Conservation (phyloP, 2,113 vertebrate species). For the Scatophagus argus region DNA sequence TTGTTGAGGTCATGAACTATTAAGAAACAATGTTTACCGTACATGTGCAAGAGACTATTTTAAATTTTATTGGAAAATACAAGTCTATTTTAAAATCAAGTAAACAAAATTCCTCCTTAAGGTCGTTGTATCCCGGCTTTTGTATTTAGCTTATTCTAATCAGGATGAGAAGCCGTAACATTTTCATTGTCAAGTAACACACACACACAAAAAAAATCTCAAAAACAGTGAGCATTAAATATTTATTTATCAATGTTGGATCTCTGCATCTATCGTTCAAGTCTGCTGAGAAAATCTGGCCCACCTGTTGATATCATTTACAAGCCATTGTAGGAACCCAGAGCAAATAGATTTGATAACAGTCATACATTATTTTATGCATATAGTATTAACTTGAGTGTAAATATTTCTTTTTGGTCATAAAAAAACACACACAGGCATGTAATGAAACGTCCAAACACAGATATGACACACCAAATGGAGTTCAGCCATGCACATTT, state of each 20-base stretch:
- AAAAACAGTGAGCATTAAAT: slow-evolving; percentile 14
- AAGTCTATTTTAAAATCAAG: not conserved
- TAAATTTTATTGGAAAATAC: not conserved
- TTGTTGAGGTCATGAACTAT: not conserved
- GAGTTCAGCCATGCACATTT: not conserved
- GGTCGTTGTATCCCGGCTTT: not conserved
- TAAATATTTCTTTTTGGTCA: not conserved
- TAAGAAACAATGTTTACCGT: not conserved
- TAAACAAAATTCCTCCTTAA: not conserved
- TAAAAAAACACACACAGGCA: not conserved
- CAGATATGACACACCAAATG: not conserved
- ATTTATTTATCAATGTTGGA: slow-evolving; percentile 9
- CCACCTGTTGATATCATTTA: not conserved
- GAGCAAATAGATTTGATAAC: slow-evolving; percentile 1
- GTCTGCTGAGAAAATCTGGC: slow-evolving; percentile 3
- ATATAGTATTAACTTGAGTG: not conserved
- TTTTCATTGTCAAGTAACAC: slow-evolving; percentile 2
- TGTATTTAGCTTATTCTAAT: slow-evolving; percentile 7
- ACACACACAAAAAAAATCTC: not conserved
- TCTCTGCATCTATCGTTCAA: not conserved
- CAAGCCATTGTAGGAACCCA: not conserved
- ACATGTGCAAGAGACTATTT: not conserved
- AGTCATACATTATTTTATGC: not conserved
- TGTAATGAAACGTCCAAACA: slow-evolving; percentile 3
- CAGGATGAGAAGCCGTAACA: not conserved